These are phyloP conservation scores for Argentina silus DNA, from an alignment of 2,797 vertebrate species.

Conservation along the genomic window DNA sequence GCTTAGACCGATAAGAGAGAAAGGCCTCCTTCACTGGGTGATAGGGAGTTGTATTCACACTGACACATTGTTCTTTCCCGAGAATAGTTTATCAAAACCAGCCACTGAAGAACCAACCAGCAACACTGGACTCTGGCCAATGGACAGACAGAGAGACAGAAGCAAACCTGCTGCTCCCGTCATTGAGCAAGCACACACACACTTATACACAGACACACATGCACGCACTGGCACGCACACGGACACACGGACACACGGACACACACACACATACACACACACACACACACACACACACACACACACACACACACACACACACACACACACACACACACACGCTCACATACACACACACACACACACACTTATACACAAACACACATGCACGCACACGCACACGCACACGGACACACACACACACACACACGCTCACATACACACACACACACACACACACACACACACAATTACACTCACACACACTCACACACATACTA, in stretches of 20 bases:
- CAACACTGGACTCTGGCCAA: constrained; percentile 27
- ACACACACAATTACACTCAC: no score
- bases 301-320: no score
- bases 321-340: not conserved
- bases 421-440: constrained; percentile 17
- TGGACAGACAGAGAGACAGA: constrained; percentile 4
- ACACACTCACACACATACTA: not conserved
- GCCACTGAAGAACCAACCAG: constrained; percentile 61
- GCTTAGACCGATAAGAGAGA: constrained; percentile 32
- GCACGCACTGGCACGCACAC: not conserved
- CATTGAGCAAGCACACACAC: not conserved
- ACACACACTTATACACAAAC: constrained; percentile 31
- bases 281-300: no score
- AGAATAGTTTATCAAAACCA: constrained; percentile 75
- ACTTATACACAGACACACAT: constrained; percentile 2
- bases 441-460: constrained; percentile 36
- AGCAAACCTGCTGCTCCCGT: not conserved
- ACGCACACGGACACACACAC: not conserved
- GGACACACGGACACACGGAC: not conserved
- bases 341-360: constrained; percentile 43
- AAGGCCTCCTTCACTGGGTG: constrained; percentile 32
- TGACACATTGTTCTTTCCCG: constrained; percentile 64
- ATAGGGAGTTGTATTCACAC: constrained; percentile 42
- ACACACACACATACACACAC: not conserved
- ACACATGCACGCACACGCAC: constrained; percentile 17